Evolutionary conservation across 1,140 invertebrate species (phyloP), one percentile per base, ranked within the genome.

Genomic region (Triops cancriformis): DNA sequence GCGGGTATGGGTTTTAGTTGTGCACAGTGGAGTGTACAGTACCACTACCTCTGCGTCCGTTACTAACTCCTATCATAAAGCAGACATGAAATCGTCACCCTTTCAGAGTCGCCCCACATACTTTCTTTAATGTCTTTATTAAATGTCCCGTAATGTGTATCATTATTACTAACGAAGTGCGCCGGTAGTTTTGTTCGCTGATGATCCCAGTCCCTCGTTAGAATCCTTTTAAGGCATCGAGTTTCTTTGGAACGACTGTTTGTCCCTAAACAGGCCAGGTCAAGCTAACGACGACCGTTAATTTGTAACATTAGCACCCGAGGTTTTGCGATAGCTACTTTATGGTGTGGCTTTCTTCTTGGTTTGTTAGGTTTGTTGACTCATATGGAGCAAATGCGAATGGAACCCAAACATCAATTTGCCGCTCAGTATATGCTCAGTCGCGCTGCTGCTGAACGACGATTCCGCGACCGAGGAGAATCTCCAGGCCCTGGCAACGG

Each of bases 381-480:
- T 79, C 95, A 97, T 84, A 96, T 97, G 94, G 95, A 97, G 83
- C 94, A 96, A 83, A 96, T 96, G 95, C 89, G 94, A 82, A 96
- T 96, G 94, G 94, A 97, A 85, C 94, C 94, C 2, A 97, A 96
- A 85, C 94, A 96, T 88, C 94, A 96, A 84, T 96, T 96, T 83
- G 94, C 94, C 42, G 94, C 95, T 28, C 94, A 97, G 83, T 96
- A 96, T 84, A 94, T 96, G 26, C 87, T 96, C 75, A 95, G 93
- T 79, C 87, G 94, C 81, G 94, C 94, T 10, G 94, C 94, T 7
- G 94, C 94, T 27, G 94, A 96, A 82, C 88, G 94, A 81, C 87
- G 94, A 79, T 94, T 96, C 83, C 86, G 94, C 42, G 94, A 96
- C 83, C 88, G 85, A 2, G 85, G 92, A 76, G 85, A 94, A 31